Conservation (phyloP, 2,797 vertebrate species). For the Myiothlypis chrysogaster region DNA sequence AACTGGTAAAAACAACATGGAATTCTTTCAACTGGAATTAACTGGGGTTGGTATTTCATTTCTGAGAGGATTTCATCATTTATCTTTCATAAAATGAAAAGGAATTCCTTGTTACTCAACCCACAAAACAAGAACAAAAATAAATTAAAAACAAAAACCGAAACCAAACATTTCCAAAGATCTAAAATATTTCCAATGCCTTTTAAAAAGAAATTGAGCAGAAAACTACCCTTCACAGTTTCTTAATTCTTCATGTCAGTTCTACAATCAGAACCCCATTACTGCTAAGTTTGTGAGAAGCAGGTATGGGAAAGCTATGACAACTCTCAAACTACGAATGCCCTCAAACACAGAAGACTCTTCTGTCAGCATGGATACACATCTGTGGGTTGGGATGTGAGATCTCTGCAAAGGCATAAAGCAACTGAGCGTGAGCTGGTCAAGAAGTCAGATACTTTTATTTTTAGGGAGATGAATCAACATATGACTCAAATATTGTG, state of each 20-base stretch:
- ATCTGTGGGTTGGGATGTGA: accelerated
- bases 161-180: not conserved
- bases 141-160: not conserved
- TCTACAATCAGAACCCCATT: not conserved
- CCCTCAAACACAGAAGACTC: not conserved
- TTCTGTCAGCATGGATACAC: not conserved
- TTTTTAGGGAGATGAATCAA: not conserved
- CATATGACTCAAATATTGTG: not conserved
- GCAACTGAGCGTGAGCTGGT: not conserved
- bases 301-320: not conserved
- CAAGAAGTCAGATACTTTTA: not conserved
- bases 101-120: not conserved
- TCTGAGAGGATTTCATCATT: not conserved
- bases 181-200: not conserved
- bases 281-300: not conserved
- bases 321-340: not conserved
- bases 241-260: not conserved
- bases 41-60: not conserved
- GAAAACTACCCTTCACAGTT: not conserved
- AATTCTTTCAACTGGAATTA: not conserved
- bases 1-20: not conserved
- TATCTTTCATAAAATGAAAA: not conserved
- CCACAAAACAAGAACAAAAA: not conserved
- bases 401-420: not conserved
- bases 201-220: not conserved